A percentile compares a stretch with the other conserved stretches of the same genome.
Evolutionary conservation across 1,140 invertebrate species (phyloP).

Genomic region (Lasaia peninsularis): DNA sequence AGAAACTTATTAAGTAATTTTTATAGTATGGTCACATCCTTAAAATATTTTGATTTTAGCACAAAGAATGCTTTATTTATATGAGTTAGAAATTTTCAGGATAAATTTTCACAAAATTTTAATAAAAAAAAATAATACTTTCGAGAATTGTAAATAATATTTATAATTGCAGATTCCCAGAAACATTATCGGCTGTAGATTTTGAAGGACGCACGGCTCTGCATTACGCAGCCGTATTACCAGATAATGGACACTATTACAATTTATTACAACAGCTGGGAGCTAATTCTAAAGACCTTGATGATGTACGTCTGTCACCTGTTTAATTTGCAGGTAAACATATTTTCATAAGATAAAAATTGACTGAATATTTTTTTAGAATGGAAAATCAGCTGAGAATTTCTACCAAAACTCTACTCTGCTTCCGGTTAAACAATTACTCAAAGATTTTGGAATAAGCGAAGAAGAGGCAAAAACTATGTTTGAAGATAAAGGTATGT

Average conservation of each 20-base stretch:
- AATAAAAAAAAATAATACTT: not conserved
- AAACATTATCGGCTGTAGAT: constrained; percentile 86
- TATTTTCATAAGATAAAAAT: constrained; percentile 1
- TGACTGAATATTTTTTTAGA: constrained; percentile 72
- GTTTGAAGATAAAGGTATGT: constrained; percentile 88
- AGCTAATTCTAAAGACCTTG: constrained; percentile 87
- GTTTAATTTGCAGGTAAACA: not conserved
- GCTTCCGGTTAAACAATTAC: constrained; percentile 82
- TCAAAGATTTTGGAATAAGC: constrained; percentile 83
- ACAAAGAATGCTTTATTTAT: too few species aligned
- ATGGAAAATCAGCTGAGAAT: constrained; percentile 85
- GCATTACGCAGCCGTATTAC: constrained; percentile 91
- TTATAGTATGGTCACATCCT: not conserved
- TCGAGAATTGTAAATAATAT: not conserved
- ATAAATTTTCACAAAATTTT: too few species aligned
- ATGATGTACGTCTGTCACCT: constrained; percentile 83
- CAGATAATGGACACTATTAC: constrained; percentile 93
- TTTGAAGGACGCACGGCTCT: constrained; percentile 91
- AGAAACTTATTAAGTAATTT: not conserved
- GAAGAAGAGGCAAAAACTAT: constrained; percentile 82
- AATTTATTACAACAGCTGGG: constrained; percentile 91
- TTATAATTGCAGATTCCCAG: constrained; percentile 85
- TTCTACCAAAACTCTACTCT: constrained; percentile 84
- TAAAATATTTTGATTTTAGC: too few species aligned
- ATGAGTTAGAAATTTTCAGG: too few species aligned